Evolutionary conservation across 2,888 invertebrate species (phyloP).

Genomic region (Dryadula phaetusa): DNA sequence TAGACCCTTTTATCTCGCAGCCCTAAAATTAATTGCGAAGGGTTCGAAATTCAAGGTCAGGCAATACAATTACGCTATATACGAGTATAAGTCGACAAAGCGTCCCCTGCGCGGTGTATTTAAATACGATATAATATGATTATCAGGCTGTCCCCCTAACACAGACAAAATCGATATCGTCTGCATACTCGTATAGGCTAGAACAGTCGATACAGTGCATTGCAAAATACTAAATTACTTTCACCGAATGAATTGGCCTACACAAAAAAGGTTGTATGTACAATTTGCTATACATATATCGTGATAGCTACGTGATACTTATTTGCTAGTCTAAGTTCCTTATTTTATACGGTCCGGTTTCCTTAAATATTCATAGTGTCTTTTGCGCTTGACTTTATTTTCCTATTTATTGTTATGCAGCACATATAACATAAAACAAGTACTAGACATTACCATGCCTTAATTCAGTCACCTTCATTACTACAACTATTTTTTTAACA

Average conservation of each 20-base stretch:
- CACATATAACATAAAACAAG: too few species aligned
- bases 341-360: too few species aligned
- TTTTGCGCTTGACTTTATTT: too few species aligned
- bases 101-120: constrained; percentile 70
- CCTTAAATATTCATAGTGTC: too few species aligned
- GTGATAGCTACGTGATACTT: too few species aligned
- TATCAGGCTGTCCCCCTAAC: constrained; percentile 81
- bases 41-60: constrained; percentile 65
- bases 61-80: constrained; percentile 46
- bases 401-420: too few species aligned
- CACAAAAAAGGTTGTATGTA: constrained; percentile 2
- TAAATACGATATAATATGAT: constrained; percentile 81
- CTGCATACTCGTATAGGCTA: constrained; percentile 74
- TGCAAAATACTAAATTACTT: constrained; percentile 15
- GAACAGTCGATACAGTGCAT: constrained; percentile 57
- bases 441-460: too few species aligned
- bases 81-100: constrained; percentile 46
- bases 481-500: too few species aligned
- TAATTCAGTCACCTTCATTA: too few species aligned
- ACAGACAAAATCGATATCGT: constrained; percentile 84
- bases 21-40: constrained; percentile 48
- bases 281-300: not conserved
- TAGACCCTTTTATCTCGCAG: constrained; percentile 43
- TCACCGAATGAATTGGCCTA: not conserved
- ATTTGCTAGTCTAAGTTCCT: too few species aligned